phyloP scores from a whole-genome alignment of 2,113 vertebrate species.

The Cyanoliseus patagonus region DNA sequence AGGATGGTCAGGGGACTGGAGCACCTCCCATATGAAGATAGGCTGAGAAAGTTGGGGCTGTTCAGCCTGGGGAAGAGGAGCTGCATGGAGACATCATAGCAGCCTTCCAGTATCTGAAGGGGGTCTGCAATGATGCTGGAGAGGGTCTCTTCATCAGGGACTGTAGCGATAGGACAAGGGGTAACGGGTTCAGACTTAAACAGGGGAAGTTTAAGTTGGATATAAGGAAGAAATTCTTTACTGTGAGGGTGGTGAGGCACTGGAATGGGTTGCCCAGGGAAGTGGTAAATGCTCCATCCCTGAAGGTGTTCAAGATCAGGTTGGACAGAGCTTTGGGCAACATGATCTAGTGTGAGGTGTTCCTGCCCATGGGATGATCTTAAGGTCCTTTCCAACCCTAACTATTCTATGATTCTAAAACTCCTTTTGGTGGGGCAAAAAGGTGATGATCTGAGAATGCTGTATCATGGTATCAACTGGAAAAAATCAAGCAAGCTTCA shows the following conservation, averaged over 20 bases:
- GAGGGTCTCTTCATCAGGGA: not conserved
- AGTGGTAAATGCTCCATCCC: not conserved
- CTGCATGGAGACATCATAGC: not conserved
- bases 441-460: not conserved
- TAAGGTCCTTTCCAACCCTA: not conserved
- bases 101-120: not conserved
- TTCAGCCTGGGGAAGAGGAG: not conserved
- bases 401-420: not conserved
- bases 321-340: not conserved
- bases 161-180: not conserved
- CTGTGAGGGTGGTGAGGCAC: not conserved
- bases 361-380: not conserved
- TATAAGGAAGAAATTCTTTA: not conserved
- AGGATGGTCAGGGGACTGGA: not conserved
- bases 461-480: not conserved
- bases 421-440: not conserved
- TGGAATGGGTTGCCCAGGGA: not conserved
- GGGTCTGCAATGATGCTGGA: not conserved
- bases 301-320: not conserved
- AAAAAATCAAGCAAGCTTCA: not conserved
- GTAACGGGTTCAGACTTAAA: not conserved
- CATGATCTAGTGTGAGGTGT: not conserved
- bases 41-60: not conserved
- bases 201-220: not conserved
- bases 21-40: not conserved